Base-by-base conservation (phyloP, 2,888 invertebrate genomes). In the Apeira syringaria region DNA sequence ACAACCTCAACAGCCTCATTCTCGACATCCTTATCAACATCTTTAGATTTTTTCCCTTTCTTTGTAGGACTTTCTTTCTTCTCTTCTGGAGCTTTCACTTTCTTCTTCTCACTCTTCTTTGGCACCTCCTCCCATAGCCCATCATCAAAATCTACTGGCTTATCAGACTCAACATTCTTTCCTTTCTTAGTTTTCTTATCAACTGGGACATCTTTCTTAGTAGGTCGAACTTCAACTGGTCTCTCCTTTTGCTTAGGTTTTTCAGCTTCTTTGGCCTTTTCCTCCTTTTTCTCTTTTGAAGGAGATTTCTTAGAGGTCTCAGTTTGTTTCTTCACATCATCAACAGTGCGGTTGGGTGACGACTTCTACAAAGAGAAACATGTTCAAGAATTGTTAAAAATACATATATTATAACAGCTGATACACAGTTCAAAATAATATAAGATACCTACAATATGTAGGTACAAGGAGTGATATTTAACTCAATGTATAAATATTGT, bases 41-140 rank as follows among this genome's bases (percentile, higher is more conserved):
- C 91, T 53, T 91, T 80, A 18, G 76, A 74, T 53, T 80, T 82
- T 58, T 91, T 91, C 49, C 80, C 90, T 49, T 80, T 82, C 56
- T 86, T 87, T 43, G 77, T 74, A 15, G 92, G 92, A 47, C 83
- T 89, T 37, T 91, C 91, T 30, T 79, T 83, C 33, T 83, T 87
- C 34, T 92, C 92, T 35, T 92, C 92, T 44, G 91, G 91, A 27
- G 70, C 66, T 78, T 94, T 94, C 44, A 91, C 91, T 59, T 92
- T 92, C 70, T 95, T 95, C 74, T 94, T 95, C 48, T 95, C 95
- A 63, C 93, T 91, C 75, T 94, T 90, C 64, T 93, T 91, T 48
- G 94, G 84, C 56, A 94, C 93, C 57, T 91, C 92, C 83, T 95
- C 93, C 95, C 95, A 95, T 33, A 93, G 91, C 28, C 93, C 94